Base-by-base conservation (phyloP, 2,113 vertebrate species). In the Chamaea fasciata region DNA sequence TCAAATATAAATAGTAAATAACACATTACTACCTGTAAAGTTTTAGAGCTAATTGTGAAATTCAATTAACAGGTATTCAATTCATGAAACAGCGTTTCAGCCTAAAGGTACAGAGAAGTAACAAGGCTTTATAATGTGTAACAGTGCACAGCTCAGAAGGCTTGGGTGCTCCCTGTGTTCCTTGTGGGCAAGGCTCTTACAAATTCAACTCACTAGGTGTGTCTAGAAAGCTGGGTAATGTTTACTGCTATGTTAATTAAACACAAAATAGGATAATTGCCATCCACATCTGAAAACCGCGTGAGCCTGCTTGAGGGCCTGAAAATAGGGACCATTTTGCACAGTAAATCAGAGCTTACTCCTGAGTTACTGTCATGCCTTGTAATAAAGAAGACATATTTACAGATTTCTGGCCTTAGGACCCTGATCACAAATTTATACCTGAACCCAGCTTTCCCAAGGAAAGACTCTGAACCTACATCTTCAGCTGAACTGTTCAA, bases 61-160 rank as follows among this genome's bases (percentile, higher is more conserved):
- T 57, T 19, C 3, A 53, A 14, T 80, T 80, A 50, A 37, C 8
- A 35, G 11, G 7, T 10, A 5, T 19, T 12, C 8, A 39, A 20
- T 11, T 44, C 42, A 24, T 49, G 24, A 90, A 81, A 42, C 17
- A 46, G 4, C 37, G 28, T 50, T 90, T 71, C 56, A 76, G 17
- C 15, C 55, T 63, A 46, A 75, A 71, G 17, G 11, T 70, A 19
- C 5, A 7, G 10, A 57, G 44, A 57, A 16, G 15, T 69, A 81
- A 28, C 21, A 56, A 84, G 26, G 11, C 49, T 76, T 57, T 68
- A 8, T 46, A 41, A 14, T 69, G 42, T 31, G 22, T 83, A 73
- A 41, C 21, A 53, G 1, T 33, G 23, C 11, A 2, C 14, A 44
- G 27, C 23, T 42, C 2, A 0, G 16, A 37, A 28, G 17, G 13